Evolutionary conservation across 2,113 vertebrate species (phyloP).

Genomic region (Panthera uncia): DNA sequence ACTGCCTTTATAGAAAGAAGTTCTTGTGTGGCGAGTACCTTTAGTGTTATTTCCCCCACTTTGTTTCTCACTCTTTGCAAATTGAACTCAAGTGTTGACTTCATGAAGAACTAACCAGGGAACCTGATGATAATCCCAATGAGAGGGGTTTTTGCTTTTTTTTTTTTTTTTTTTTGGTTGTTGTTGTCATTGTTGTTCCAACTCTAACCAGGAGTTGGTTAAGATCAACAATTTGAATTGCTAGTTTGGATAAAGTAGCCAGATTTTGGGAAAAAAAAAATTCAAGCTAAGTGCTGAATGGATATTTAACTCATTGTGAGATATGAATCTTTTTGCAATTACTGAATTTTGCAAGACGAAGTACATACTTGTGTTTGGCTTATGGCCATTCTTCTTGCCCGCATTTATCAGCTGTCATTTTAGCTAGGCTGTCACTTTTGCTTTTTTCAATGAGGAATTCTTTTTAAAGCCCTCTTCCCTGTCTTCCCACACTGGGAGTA

Average conservation of each 20-base stretch:
- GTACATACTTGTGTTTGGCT: not conserved
- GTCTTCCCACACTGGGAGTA: not conserved
- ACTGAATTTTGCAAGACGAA: not conserved
- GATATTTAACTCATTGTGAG: slow-evolving; percentile 24
- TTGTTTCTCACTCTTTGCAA: not conserved
- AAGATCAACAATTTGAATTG: not conserved
- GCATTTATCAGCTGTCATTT: not conserved
- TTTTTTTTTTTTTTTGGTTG: not conserved
- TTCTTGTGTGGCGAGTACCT: not conserved
- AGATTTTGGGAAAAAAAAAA: not conserved
- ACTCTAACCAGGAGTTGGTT: not conserved
- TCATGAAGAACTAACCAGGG: not conserved
- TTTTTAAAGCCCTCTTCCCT: not conserved
- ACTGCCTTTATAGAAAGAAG: not conserved
- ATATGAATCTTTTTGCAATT: not conserved
- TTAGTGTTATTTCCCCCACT: not conserved
- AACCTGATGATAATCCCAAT: not conserved
- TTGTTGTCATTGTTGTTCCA: not conserved
- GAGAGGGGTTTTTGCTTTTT: not conserved
- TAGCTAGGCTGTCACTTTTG: not conserved
- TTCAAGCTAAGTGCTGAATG: not conserved
- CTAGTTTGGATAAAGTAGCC: slow-evolving; percentile 12
- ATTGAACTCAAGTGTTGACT: not conserved
- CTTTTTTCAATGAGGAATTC: not conserved
- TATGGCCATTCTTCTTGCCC: not conserved